Conservation (phyloP, 2,797 vertebrate species). For the Fringilla coelebs region DNA sequence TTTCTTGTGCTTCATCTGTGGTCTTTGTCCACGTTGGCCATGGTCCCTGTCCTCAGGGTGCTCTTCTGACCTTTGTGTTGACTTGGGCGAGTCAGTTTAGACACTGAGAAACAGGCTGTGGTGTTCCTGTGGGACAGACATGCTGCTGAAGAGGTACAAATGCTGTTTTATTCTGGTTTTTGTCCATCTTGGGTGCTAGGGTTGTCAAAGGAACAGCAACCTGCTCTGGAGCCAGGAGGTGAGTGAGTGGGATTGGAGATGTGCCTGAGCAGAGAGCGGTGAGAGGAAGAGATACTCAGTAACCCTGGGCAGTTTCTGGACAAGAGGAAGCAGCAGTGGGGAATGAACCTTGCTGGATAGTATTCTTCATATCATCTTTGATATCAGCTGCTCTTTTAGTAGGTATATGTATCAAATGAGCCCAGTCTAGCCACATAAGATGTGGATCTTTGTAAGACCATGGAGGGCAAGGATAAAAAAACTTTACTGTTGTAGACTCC, state of each 20-base stretch:
- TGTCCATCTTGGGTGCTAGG: neutral
- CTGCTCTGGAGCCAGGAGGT: neutral
- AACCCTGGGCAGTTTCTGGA: neutral
- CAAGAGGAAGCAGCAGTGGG: neutral
- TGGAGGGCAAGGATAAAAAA: neutral
- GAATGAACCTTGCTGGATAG: neutral
- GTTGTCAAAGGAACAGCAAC: neutral
- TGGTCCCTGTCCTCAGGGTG: neutral
- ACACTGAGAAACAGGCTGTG: neutral
- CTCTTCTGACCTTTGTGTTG: neutral
- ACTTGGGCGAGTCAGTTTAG: neutral
- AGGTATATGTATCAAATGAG: neutral
- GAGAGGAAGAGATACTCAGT: neutral
- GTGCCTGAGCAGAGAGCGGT: neutral
- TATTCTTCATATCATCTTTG: neutral
- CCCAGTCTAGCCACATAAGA: neutral
- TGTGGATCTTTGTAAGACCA: neutral
- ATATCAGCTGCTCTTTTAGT: neutral
- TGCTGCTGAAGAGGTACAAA: neutral
- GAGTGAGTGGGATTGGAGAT: rapidly evolving
- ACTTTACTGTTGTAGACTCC: neutral
- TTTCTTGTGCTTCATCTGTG: neutral
- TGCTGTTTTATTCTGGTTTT: neutral
- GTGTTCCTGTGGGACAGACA: neutral
- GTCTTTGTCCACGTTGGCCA: rapidly evolving